A percentile compares a stretch with the other conserved stretches of the same genome.
Evolutionary conservation across 1,140 invertebrate species (phyloP).

Genomic region (Batillaria attramentaria): DNA sequence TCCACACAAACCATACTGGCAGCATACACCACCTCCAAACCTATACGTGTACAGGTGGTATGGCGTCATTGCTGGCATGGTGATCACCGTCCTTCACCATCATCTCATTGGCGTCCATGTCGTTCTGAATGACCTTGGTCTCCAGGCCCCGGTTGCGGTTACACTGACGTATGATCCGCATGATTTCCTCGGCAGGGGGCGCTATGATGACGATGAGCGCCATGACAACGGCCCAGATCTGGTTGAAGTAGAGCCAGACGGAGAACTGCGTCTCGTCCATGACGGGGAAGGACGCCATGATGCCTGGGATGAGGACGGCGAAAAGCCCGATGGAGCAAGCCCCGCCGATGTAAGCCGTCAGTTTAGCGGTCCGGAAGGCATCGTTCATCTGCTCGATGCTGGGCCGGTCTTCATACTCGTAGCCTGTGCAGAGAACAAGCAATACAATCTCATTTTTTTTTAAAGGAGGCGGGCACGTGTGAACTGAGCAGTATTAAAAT

Average conservation of each 20-base stretch:
- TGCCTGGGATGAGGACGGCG: slow-evolving; percentile 63
- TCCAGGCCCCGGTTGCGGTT: slow-evolving; percentile 45
- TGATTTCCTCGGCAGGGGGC: slow-evolving; percentile 64
- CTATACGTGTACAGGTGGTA: slow-evolving; percentile 34
- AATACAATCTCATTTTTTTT: not conserved
- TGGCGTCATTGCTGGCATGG: slow-evolving; percentile 27
- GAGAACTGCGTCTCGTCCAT: slow-evolving; percentile 63
- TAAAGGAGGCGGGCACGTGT: no score
- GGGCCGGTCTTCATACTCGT: slow-evolving; percentile 64
- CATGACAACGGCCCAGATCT: slow-evolving; percentile 65
- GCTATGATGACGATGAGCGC: slow-evolving; percentile 64
- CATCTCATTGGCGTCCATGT: slow-evolving; percentile 32
- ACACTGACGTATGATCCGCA: slow-evolving; percentile 62
- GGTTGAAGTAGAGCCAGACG: slow-evolving; percentile 66
- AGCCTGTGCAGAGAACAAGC: slow-evolving; percentile 30
- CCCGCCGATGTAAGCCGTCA: slow-evolving; percentile 63
- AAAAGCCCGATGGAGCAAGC: slow-evolving; percentile 59
- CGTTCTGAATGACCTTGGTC: slow-evolving; percentile 21
- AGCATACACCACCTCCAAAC: slow-evolving; percentile 26
- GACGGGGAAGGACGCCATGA: slow-evolving; percentile 62
- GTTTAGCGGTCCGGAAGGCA: slow-evolving; percentile 62
- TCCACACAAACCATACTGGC: slow-evolving; percentile 37
- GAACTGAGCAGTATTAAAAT: no score
- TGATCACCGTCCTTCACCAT: slow-evolving; percentile 31
- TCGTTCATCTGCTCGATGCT: slow-evolving; percentile 64